A percentile compares a stretch with the other conserved stretches of the same genome.
phyloP scores from a whole-genome alignment of 2,113 vertebrate genomes.

The Catharus fuscescens region DNA sequence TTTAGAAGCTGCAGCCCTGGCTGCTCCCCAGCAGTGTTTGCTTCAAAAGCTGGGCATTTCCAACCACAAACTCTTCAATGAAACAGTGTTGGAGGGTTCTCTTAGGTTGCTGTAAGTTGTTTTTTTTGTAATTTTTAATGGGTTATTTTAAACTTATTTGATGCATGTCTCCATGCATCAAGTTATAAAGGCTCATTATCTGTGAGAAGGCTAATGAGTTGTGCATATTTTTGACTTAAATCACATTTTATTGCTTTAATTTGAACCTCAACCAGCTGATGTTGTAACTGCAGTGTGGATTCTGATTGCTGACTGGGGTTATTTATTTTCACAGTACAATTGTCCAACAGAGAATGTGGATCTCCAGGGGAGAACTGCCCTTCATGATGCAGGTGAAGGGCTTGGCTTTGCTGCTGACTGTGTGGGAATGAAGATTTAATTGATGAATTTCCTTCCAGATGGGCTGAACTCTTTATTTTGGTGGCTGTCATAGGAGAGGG shows the following conservation, averaged over 20 bases:
- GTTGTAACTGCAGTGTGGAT: background rate
- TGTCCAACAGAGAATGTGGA: conserved; percentile 94
- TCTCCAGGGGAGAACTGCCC: conserved; percentile 90
- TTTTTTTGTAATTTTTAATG: background rate
- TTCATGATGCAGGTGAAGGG: conserved; percentile 92
- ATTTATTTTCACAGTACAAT: conserved; percentile 83
- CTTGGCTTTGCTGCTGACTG: background rate
- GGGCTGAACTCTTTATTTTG: background rate
- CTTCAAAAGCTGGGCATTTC: background rate
- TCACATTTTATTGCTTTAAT: background rate
- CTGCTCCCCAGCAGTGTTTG: background rate
- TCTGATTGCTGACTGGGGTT: background rate
- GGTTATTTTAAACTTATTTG: background rate
- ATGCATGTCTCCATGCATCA: background rate
- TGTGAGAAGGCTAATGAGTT: background rate
- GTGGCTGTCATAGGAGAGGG: background rate
- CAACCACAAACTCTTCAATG: background rate
- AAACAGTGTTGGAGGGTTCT: rapidly evolving
- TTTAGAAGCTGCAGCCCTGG: background rate
- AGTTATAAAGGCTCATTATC: background rate
- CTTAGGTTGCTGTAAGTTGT: background rate
- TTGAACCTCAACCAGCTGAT: background rate
- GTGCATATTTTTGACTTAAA: background rate
- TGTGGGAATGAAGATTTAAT: background rate
- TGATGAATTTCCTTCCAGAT: background rate